Evolutionary conservation across 37 sponge, comb jelly and placozoan species (phyloP), one percentile per base, ranked within the genome.

Genomic region (Halisarca cf. caerulea): DNA sequence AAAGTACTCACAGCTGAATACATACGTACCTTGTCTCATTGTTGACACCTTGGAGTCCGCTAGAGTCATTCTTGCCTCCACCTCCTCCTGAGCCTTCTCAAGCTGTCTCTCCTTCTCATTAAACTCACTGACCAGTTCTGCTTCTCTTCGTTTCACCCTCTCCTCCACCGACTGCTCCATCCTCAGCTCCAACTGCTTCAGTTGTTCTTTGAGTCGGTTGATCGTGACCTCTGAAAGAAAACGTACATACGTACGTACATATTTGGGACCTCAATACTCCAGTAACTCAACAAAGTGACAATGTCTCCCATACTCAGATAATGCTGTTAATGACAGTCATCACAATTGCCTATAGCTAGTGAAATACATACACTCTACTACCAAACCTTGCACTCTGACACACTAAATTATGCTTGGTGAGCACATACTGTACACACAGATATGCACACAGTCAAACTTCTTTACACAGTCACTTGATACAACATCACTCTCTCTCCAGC

Each of bases 141-240:
- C 80, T 39, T 77, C 86, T 42, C 75, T 66, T 17, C 70, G 80
- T n/a, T 53, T 78, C 34, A 80, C 79, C 35, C 77, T 79, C 35
- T 83, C 83, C 90, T 92, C 54, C 18, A 66, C 88, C 45, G 28
- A 80, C 34, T 83, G 61, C 72, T 96, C 91, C 53, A 88, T 43
- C 32, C 47, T 59, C 0, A 83, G 79, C 72, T 97, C 96, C 74
- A 85, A 27, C n/a, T 91, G 91, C 51, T 89, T 95, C 20, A 97
- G 44, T 59, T 93, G 88, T 20, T 95, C 93, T 47, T 73, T 87
- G 47, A 97, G 78, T n/a, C 86, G 80, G 18, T 82, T 82, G 23
- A 97, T 86, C 39, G 96, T 96, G 23, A 89, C 94, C 73, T 93
- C 96, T 88, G 80, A 27, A 83, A 3, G 3, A 2, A 17, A 17